These are phyloP conservation scores for Acomys russatus DNA, from an alignment of 2,797 vertebrate genomes.

Conservation along the genomic window DNA sequence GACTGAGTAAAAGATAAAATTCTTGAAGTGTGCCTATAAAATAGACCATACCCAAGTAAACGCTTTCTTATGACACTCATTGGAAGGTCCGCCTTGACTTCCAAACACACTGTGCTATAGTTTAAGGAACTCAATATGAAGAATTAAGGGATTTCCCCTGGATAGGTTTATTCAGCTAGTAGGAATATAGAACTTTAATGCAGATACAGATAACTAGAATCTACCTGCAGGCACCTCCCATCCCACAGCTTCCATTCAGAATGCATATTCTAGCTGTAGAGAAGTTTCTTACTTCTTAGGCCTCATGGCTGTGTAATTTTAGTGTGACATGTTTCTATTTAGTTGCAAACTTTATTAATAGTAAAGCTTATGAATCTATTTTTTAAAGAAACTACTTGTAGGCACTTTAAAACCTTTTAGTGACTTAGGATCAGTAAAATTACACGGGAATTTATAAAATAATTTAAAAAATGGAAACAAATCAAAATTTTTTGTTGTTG, in stretches of 20 bases:
- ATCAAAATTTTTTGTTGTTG: too few relatives aligned
- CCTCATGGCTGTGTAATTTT: neutral
- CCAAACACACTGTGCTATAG: neutral
- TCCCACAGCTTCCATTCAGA: neutral
- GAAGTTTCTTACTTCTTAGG: too few relatives aligned
- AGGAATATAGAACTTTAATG: neutral
- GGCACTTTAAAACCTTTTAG: neutral
- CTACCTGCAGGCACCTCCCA: neutral
- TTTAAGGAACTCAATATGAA: neutral
- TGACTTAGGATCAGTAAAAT: constrained; percentile 1
- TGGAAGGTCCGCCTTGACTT: neutral
- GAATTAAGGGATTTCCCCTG: neutral
- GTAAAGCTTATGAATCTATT: neutral
- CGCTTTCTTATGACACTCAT: neutral
- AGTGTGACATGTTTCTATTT: neutral
- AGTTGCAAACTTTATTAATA: neutral
- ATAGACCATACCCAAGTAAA: constrained; percentile 3
- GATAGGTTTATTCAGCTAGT: neutral
- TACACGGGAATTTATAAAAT: neutral
- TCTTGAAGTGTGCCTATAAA: constrained; percentile 38
- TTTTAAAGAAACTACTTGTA: neutral
- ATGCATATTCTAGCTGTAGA: neutral
- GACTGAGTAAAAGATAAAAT: constrained; percentile 14
- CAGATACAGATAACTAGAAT: neutral
- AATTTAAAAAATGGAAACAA: neutral